These are phyloP conservation scores for Fissipunctia ypsillon DNA, from an alignment of 2,888 invertebrate genomes.

Conservation along the genomic window DNA sequence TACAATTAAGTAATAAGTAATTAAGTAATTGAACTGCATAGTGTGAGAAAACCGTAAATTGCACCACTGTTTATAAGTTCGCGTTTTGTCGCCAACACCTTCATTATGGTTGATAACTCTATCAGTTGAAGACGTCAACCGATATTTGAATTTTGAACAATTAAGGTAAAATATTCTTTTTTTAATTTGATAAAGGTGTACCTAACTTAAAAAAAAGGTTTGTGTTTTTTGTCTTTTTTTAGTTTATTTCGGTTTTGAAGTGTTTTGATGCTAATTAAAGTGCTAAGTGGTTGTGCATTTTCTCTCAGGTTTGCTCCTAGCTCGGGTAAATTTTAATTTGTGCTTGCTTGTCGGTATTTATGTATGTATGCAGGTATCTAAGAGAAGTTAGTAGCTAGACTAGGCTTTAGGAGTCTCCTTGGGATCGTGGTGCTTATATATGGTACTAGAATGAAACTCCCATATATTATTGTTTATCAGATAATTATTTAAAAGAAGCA, in stretches of 20 bases:
- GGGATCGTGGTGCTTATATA: not conserved
- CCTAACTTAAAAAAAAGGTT: constrained; percentile 13
- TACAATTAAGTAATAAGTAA: too few species aligned
- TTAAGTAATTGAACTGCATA: constrained; percentile 39
- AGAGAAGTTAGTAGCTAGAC: not conserved
- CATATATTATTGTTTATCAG: too few species aligned
- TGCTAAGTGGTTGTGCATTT: constrained; percentile 15
- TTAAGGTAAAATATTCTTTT: not conserved
- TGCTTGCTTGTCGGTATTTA: not conserved
- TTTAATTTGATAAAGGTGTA: not conserved
- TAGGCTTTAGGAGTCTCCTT: not conserved
- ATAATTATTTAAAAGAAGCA: too few species aligned
- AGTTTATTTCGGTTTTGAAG: not conserved
- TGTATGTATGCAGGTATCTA: not conserved
- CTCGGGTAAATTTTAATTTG: not conserved
- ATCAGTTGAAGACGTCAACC: constrained; percentile 46
- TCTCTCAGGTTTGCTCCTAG: not conserved
- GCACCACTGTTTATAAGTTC: constrained; percentile 62
- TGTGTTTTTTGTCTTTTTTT: not conserved
- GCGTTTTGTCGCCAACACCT: constrained; percentile 33
- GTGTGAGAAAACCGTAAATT: constrained; percentile 50
- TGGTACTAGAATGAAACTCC: not conserved
- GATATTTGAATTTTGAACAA: constrained; percentile 38
- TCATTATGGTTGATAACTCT: constrained; percentile 37
- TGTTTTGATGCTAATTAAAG: not conserved